Percentiles rank a stretch among this genome's conserved stretches.
These are phyloP conservation scores for Idaea aversata DNA, from an alignment of 2,888 invertebrate species.

Conservation along the genomic window DNA sequence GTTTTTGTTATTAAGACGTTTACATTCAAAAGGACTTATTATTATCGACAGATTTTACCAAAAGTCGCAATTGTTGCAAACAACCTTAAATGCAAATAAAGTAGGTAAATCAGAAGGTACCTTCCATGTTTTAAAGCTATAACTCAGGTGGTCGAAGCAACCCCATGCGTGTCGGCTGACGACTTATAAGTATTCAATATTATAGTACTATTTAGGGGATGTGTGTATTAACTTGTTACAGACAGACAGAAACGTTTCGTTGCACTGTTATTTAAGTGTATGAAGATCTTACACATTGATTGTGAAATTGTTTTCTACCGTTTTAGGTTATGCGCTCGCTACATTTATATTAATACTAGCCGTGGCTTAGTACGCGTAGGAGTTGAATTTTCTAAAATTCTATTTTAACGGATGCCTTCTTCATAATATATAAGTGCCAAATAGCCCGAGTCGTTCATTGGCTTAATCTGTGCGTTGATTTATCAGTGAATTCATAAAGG, in stretches of 20 bases:
- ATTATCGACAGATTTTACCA: not conserved
- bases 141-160: conserved; percentile 57
- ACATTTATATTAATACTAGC: not conserved
- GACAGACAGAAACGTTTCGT: not conserved
- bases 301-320: not conserved
- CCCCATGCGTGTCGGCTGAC: conserved; percentile 61
- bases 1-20: too few relatives aligned
- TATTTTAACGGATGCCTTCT: too few relatives aligned
- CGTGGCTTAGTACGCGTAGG: too few relatives aligned
- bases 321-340: not conserved
- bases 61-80: not conserved
- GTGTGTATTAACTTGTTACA: conserved; percentile 35
- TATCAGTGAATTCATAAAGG: too few relatives aligned
- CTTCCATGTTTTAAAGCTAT: conserved; percentile 65
- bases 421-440: too few relatives aligned
- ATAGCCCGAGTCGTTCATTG: too few relatives aligned
- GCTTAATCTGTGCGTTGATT: too few relatives aligned
- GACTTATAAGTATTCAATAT: conserved; percentile 62
- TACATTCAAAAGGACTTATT: not conserved
- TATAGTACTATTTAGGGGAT: conserved; percentile 39
- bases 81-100: conserved; percentile 55
- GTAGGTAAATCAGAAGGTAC: conserved; percentile 51
- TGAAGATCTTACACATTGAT: not conserved
- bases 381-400: too few relatives aligned
- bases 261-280: not conserved